These are phyloP conservation scores for Ditula angustiorana DNA, from an alignment of 2,888 invertebrate species.

Conservation along the genomic window DNA sequence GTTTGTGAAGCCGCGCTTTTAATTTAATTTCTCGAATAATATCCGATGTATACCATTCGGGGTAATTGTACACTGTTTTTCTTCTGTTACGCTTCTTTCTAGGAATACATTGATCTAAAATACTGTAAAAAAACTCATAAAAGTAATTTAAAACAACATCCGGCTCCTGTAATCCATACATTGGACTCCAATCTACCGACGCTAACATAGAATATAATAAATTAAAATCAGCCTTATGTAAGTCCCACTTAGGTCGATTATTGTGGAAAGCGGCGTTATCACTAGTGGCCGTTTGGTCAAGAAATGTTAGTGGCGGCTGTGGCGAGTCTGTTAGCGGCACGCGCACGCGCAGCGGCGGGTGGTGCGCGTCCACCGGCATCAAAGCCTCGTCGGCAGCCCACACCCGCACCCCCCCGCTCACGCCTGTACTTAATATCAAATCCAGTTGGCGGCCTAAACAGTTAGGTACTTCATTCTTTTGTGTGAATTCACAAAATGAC, in stretches of 20 bases:
- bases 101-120: constrained; percentile 19
- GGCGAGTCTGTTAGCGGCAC: background rate
- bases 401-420: background rate
- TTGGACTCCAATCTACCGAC: background rate
- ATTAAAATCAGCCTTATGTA: background rate
- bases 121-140: constrained; percentile 7
- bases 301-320: background rate
- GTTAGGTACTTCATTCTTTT: background rate
- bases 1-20: constrained; percentile 9
- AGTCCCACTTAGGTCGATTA: background rate
- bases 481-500: background rate
- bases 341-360: background rate
- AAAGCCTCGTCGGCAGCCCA: background rate
- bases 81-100: background rate
- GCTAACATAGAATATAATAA: constrained; percentile 22
- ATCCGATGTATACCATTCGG: constrained; percentile 24
- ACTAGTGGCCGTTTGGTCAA: background rate
- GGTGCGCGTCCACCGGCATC: background rate
- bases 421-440: background rate
- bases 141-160: constrained; percentile 20
- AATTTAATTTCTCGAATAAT: constrained; percentile 19
- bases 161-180: background rate
- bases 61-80: constrained; percentile 10
- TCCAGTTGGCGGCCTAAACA: background rate
- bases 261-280: background rate